A percentile compares a stretch with the other conserved stretches of the same genome.
phyloP scores from a whole-genome alignment of 2,113 vertebrate species.

The Diglossa brunneiventris region DNA sequence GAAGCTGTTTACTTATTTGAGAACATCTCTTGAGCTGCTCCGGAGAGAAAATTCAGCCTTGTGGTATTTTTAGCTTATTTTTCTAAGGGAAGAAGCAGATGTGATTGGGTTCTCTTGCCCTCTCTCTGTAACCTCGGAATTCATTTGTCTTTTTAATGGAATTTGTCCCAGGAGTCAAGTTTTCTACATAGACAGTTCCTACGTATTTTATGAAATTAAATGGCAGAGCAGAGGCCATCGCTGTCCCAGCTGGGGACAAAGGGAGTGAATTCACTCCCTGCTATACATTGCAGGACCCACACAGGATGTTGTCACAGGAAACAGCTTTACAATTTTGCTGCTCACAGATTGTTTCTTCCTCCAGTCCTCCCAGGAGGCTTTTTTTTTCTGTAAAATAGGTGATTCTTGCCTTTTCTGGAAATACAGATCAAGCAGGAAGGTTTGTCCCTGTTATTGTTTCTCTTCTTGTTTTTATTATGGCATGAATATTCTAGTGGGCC shows the following conservation, averaged over 20 bases:
- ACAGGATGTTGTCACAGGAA: conserved; percentile 54
- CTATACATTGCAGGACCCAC: not conserved
- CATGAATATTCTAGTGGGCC: not conserved
- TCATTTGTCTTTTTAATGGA: conserved; percentile 16
- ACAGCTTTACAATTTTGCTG: not conserved
- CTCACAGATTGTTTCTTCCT: not conserved
- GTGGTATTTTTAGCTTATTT: conserved; percentile 63
- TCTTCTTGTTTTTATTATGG: not conserved
- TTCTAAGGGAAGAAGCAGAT: conserved; percentile 1
- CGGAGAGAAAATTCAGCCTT: conserved; percentile 24
- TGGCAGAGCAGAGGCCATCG: not conserved
- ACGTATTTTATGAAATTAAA: not conserved
- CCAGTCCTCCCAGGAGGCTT: not conserved
- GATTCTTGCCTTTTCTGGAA: not conserved
- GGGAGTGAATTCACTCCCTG: fast-evolving
- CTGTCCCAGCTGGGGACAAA: not conserved
- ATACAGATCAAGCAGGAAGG: not conserved
- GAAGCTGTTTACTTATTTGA: conserved; percentile 2
- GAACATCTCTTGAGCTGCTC: conserved; percentile 21
- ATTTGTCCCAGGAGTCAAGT: conserved; percentile 18
- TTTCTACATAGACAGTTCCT: not conserved
- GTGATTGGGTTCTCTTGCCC: conserved; percentile 35
- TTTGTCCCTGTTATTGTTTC: not conserved
- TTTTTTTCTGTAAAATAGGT: not conserved
- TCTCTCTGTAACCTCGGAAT: conserved; percentile 34